These are phyloP conservation scores for Varanus komodoensis DNA, from an alignment of 2,113 vertebrate species.

Conservation along the genomic window DNA sequence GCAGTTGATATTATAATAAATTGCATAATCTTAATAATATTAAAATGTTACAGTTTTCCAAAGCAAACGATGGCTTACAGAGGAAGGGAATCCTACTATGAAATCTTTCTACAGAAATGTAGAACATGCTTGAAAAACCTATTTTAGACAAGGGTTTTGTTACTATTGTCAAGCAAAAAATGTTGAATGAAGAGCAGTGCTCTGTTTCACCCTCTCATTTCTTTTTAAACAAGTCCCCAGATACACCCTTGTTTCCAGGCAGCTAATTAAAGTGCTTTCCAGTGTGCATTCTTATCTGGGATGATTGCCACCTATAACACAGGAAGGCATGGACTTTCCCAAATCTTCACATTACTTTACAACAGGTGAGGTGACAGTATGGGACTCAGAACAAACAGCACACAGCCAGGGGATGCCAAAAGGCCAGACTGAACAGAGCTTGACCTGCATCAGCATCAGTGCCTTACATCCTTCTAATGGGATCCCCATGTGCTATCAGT, in stretches of 20 bases:
- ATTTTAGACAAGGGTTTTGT: slow-evolving; percentile 57
- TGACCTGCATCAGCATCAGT: not conserved
- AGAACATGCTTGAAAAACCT: slow-evolving; percentile 60
- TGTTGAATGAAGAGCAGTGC: slow-evolving; percentile 68
- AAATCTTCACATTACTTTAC: slow-evolving; percentile 42
- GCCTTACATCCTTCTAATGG: slow-evolving; percentile 10
- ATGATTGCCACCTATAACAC: slow-evolving; percentile 24
- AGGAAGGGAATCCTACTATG: slow-evolving; percentile 55
- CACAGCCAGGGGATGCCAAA: slow-evolving; percentile 31
- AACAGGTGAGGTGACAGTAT: slow-evolving; percentile 58
- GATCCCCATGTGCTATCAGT: not conserved
- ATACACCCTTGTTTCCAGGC: slow-evolving; percentile 45
- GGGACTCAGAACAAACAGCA: slow-evolving; percentile 54
- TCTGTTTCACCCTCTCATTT: slow-evolving; percentile 36
- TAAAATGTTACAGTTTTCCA: slow-evolving; percentile 61
- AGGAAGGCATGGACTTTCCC: slow-evolving; percentile 32
- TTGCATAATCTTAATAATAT: slow-evolving; percentile 61
- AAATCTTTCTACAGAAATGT: slow-evolving; percentile 60
- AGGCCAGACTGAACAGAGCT: slow-evolving; percentile 10
- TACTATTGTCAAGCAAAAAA: slow-evolving; percentile 68
- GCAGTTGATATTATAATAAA: slow-evolving; percentile 52
- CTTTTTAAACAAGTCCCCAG: slow-evolving; percentile 13
- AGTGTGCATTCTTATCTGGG: slow-evolving; percentile 65
- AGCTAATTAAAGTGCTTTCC: slow-evolving; percentile 73
- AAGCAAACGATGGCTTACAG: slow-evolving; percentile 60